A percentile compares a stretch with the other conserved stretches of the same genome.
Conservation (phyloP, 2,797 vertebrate species). For the Danio tinwini region DNA sequence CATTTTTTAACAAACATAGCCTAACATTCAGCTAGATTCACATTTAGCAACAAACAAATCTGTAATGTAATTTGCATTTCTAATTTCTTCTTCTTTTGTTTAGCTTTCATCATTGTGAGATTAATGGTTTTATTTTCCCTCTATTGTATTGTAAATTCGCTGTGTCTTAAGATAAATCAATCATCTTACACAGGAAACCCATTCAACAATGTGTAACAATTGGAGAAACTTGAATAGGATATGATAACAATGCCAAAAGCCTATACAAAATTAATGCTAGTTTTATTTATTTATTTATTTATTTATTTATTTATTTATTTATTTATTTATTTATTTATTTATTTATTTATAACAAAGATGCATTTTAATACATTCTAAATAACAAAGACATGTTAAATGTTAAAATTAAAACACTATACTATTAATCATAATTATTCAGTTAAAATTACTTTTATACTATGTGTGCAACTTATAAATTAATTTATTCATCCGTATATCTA, state of each 20-base stretch:
- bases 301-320: no score
- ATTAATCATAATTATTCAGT: no score
- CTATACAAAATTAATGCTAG: neutral
- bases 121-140: neutral
- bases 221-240: neutral
- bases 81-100: neutral
- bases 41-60: neutral
- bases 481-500: no score
- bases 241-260: neutral
- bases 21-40: no score
- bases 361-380: neutral
- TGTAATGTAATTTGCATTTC: neutral
- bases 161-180: neutral
- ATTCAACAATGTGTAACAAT: neutral
- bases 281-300: no score
- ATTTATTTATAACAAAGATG: no score
- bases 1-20: no score
- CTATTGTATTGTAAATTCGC: conserved; percentile 7
- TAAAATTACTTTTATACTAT: no score
- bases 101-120: neutral
- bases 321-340: no score
- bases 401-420: neutral
- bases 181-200: neutral
- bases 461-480: no score
- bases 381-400: neutral